These are phyloP conservation scores for Murina feae DNA, from an alignment of 2,113 vertebrate genomes.

Conservation along the genomic window DNA sequence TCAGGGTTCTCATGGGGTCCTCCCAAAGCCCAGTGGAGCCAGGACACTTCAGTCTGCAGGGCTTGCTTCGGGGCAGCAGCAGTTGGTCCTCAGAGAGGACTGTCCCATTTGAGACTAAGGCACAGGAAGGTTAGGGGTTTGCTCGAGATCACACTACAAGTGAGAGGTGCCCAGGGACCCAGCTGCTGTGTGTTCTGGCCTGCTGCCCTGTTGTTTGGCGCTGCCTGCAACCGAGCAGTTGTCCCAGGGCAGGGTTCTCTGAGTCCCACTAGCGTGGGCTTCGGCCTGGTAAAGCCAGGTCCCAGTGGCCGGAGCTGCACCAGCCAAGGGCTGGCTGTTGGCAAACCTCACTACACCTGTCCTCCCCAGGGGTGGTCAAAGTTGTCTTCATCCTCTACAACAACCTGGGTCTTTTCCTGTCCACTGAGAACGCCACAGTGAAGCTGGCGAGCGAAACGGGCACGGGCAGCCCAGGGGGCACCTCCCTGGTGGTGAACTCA, in stretches of 20 bases:
- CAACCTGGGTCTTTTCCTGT: conserved; percentile 92
- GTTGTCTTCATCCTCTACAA: conserved; percentile 95
- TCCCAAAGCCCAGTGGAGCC: not conserved
- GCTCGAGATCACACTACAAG: not conserved
- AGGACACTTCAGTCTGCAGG: not conserved
- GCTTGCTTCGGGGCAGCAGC: not conserved
- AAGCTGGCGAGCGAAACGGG: conserved; percentile 87
- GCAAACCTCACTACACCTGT: not conserved
- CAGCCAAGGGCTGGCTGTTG: not conserved
- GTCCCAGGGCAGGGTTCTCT: not conserved
- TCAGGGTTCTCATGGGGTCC: not conserved
- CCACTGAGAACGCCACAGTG: conserved; percentile 92
- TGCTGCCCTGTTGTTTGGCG: not conserved
- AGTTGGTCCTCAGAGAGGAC: not conserved
- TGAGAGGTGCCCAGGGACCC: not conserved
- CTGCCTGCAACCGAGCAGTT: not conserved
- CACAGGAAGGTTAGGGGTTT: not conserved
- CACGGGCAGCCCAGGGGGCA: conserved; percentile 75
- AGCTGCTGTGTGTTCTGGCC: not conserved
- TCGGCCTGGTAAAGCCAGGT: not conserved
- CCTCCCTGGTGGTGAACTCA: conserved; percentile 89
- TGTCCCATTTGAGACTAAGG: not conserved
- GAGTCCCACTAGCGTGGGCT: not conserved
- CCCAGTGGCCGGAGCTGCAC: not conserved
- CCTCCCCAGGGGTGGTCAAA: conserved; percentile 89